Base-by-base conservation (phyloP, 2,797 vertebrate species). In the Cephalopachus bancanus region DNA sequence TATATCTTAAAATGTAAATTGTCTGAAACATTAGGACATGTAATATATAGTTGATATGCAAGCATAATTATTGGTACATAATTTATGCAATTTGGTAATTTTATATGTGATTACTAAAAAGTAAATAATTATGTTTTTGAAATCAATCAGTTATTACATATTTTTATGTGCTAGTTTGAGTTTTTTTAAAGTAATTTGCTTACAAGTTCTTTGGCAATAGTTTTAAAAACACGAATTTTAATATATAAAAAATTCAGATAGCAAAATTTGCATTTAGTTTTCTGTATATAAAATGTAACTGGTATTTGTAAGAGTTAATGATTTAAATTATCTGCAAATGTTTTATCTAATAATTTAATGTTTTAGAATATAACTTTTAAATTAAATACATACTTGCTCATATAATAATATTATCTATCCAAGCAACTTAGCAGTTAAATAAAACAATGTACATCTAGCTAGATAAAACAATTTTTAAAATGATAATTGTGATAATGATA, bases 271-370 rank as follows among this genome's bases (percentile, higher is more conserved):
- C 0, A 4, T 6, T 96, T 79, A 84, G 9, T 88, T 3, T 9
- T 91, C 44, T 89, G 10, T 3, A 49, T 17, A 15, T 67, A 74
- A 88, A 72, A 91, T 64, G 4, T 84, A 62, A 30, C 22, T 87
- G 8, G 2, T 6, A 37, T 91, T 89, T 95, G 84, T 5, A 3
- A 30, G 7, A 93, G 64, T 7, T 2, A 92, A 9, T 59, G 1
- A 51, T 75, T 95, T 87, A 64, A 85, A 87, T 89, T 90, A 28
- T 74, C 53, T 69, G 8, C 57, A 83, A 28, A 69, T 49, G 28
- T 81, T 83, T 95, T 97, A 74, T 30, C 1, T 81, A 91, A 85
- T 81, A 44, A 95, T n/a, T 97, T 28, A 59, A 44, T 79, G 1
- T 67, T 96, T 97, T 95, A 11, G 24, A 72, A 78, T 4, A 57